Evolutionary conservation across 2,888 invertebrate genomes (phyloP).

Genomic region (Physocephala rufipes): DNA sequence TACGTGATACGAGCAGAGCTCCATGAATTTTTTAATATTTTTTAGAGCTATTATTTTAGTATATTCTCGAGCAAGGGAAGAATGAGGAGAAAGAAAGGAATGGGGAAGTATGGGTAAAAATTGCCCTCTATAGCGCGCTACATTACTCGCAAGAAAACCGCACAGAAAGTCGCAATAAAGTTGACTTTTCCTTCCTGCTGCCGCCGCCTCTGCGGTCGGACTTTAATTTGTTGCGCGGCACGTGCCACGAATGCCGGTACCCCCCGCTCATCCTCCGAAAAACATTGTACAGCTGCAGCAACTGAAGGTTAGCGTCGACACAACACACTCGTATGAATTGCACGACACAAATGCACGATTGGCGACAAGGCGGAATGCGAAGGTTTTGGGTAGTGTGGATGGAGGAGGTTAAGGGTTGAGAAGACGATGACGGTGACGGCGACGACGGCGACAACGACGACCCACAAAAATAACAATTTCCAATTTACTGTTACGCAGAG

Average conservation of each 20-base stretch:
- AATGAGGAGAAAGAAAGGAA: not conserved
- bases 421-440: slow-evolving; percentile 13
- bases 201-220: not conserved
- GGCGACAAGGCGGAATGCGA: too few species aligned
- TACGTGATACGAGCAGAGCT: not conserved
- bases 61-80: too few species aligned
- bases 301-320: slow-evolving; percentile 37
- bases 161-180: slow-evolving; percentile 15
- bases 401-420: too few species aligned
- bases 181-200: slow-evolving; percentile 5
- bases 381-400: too few species aligned
- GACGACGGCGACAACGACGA: slow-evolving; percentile 34
- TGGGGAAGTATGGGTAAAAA: slow-evolving; percentile 32
- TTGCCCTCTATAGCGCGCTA: slow-evolving; percentile 33
- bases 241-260: not conserved
- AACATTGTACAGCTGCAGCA: slow-evolving; percentile 10
- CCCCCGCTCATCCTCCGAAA: not conserved
- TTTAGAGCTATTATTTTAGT: too few species aligned
- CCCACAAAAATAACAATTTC: slow-evolving; percentile 44
- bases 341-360: too few species aligned
- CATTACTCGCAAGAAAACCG: slow-evolving; percentile 22
- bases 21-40: not conserved
- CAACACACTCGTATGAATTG: too few species aligned
- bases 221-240: slow-evolving; percentile 26
- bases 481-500: slow-evolving; percentile 40